Conservation (phyloP, 2,797 vertebrate genomes). For the Halcyon leucocephala region DNA sequence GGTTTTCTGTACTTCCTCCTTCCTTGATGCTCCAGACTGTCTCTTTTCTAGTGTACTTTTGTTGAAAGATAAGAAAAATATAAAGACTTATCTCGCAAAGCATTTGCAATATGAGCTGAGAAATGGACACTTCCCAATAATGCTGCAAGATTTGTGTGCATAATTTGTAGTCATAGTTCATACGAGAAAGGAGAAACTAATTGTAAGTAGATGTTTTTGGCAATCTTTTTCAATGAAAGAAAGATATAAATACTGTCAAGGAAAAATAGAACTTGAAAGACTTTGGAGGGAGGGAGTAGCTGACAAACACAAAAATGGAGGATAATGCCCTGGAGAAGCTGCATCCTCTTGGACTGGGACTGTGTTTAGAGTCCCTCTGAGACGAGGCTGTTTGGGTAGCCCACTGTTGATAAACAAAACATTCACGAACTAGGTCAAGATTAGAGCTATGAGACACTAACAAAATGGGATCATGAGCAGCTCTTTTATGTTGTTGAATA, state of each 20-base stretch:
- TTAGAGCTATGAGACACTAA: slow-evolving; percentile 41
- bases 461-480: slow-evolving; percentile 23
- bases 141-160: not conserved
- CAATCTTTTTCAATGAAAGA: not conserved
- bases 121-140: not conserved
- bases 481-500: slow-evolving; percentile 34
- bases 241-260: not conserved
- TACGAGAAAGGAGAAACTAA: slow-evolving; percentile 1
- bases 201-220: not conserved
- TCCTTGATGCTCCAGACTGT: not conserved
- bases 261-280: slow-evolving; percentile 19
- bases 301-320: not conserved
- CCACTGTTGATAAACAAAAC: not conserved
- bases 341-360: not conserved
- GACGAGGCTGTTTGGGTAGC: slow-evolving; percentile 7
- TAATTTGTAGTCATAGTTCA: not conserved
- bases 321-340: not conserved
- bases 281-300: not conserved
- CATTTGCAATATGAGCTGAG: not conserved
- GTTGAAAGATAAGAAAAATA: not conserved
- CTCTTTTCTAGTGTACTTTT: not conserved
- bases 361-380: not conserved
- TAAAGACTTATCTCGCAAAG: not conserved
- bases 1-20: not conserved
- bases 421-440: slow-evolving; percentile 53